phyloP scores from a whole-genome alignment of 1,140 invertebrate species.

The Saccostrea glomerata region DNA sequence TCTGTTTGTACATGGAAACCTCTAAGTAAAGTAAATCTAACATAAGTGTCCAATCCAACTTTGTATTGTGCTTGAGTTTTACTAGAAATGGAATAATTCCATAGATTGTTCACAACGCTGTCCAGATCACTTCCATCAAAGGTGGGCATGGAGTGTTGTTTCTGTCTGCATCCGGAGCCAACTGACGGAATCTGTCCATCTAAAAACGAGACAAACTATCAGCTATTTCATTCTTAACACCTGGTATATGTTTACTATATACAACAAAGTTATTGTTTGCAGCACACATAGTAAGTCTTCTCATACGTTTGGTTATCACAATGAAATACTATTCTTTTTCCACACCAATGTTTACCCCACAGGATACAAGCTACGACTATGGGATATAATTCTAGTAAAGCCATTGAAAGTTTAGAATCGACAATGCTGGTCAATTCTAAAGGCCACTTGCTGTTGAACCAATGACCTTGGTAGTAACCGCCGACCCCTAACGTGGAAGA shows the following conservation, averaged over 20 bases:
- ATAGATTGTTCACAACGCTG: not conserved
- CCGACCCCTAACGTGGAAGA: constrained; percentile 36
- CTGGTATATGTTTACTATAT: constrained; percentile 30
- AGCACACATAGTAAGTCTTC: not conserved
- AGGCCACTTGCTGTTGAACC: constrained; percentile 44
- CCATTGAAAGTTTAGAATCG: constrained; percentile 12
- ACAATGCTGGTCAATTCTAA: not conserved
- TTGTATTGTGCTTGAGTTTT: not conserved
- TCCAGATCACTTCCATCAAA: not conserved
- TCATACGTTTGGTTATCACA: constrained; percentile 50
- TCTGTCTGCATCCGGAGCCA: constrained; percentile 22
- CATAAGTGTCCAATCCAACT: not conserved
- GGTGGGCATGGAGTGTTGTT: not conserved
- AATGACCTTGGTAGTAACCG: constrained; percentile 39
- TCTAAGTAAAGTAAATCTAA: not conserved
- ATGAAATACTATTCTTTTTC: constrained; percentile 47
- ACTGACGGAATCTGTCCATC: constrained; percentile 22
- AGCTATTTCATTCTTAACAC: not conserved
- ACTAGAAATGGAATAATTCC: not conserved
- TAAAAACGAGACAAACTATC: constrained; percentile 48
- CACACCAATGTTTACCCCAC: constrained; percentile 47
- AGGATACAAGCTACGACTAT: constrained; percentile 50
- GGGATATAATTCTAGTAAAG: constrained; percentile 47
- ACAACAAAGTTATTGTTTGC: not conserved
- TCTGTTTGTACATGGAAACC: not conserved